Base-by-base conservation (phyloP, 2,797 vertebrate genomes). In the Buceros bicornis region DNA sequence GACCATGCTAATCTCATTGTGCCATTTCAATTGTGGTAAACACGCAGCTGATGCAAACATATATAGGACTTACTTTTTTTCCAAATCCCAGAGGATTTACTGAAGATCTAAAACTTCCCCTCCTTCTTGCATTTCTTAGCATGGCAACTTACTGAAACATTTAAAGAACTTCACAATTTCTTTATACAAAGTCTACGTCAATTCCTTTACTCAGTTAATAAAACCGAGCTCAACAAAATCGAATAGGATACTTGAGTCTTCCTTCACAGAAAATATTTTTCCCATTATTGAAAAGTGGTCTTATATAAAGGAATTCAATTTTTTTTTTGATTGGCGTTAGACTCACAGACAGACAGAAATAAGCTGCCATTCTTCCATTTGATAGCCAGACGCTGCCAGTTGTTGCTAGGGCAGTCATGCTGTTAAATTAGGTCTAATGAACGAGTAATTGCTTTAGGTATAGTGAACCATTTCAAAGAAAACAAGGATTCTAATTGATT, bases 401-500 rank as follows among this genome's bases (percentile, higher is more conserved):
- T 99, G 99, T 99, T 98, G 97, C 98, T 98, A 98, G 97, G 98
- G 98, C 98, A 98, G 98, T 98, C 97, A 98, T 98, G 98, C 98
- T 98, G 98, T 98, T 99, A 98, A 99, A 99, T 99, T 99, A 99
- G 98, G 98, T 99, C 99, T 99, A 99, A 99, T 99, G 99, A 99
- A 99, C 98, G 98, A 98, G 99, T 99, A 99, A 99, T 99, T 99
- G 99, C 99, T 99, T 99, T 98, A 99, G 98, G 99, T 99, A 99
- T 99, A 99, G 98, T 99, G 98, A 98, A 99, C 98, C 98, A 98
- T 99, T 99, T 99, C 98, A 99, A 99, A 99, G 99, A 99, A 99
- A 99, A 99, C 99, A 99, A 99, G 98, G 98, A 99, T 99, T 99
- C 98, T 98, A 99, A 99, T 99, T 99, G 99, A 99, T 99, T 99